Percentiles rank a stretch among this genome's conserved stretches.
phyloP scores from a whole-genome alignment of 1,140 invertebrate species.

The Callitettix versicolor region DNA sequence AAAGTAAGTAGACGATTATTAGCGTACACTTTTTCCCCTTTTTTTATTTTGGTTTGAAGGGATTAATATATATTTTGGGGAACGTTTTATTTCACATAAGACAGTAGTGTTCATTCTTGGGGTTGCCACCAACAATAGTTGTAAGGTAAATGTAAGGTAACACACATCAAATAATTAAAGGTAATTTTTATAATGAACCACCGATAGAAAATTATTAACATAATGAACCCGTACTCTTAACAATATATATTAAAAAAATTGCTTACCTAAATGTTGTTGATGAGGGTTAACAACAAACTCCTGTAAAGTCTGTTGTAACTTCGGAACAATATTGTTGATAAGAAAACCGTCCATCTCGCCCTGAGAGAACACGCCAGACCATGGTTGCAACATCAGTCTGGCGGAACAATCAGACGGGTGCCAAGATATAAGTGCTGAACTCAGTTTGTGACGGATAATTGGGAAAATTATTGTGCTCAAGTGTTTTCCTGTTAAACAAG shows the following conservation, averaged over 20 bases:
- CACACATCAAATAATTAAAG: too few relatives aligned
- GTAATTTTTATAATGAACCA: too few relatives aligned
- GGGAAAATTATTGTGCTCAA: conserved; percentile 78
- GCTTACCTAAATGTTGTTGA: conserved; percentile 58
- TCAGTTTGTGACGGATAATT: conserved; percentile 84
- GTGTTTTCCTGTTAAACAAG: conserved; percentile 35
- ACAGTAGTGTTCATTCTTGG: too few relatives aligned
- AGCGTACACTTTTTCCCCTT: too few relatives aligned
- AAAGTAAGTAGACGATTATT: too few relatives aligned
- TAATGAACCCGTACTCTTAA: too few relatives aligned
- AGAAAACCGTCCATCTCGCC: conserved; percentile 77
- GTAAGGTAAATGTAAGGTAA: too few relatives aligned
- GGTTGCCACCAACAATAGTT: too few relatives aligned
- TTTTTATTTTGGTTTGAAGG: too few relatives aligned
- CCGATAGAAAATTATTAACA: too few relatives aligned
- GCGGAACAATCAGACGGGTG: conserved; percentile 87
- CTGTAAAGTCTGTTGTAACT: conserved; percentile 62
- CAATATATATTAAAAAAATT: neutral
- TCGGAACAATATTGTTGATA: conserved; percentile 83
- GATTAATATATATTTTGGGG: too few relatives aligned
- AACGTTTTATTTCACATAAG: too few relatives aligned
- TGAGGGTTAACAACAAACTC: conserved; percentile 78
- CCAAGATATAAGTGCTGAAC: conserved; percentile 79
- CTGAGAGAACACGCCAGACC: conserved; percentile 74
- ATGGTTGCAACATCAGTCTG: conserved; percentile 82